A percentile compares a stretch with the other conserved stretches of the same genome.
phyloP scores from a whole-genome alignment of 2,797 vertebrate species.

The Sternarchorhynchus goeldii region DNA sequence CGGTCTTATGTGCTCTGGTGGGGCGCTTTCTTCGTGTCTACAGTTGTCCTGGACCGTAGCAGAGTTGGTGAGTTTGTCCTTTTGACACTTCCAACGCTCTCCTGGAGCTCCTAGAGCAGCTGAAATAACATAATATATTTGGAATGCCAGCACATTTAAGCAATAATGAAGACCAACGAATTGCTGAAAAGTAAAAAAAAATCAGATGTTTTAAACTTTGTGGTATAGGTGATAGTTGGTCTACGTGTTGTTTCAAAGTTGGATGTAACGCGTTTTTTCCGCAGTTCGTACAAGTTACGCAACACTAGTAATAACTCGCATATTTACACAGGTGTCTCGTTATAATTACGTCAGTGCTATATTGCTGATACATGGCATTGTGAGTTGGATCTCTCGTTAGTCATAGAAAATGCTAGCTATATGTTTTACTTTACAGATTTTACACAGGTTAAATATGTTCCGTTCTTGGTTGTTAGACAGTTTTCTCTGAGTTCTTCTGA shows the following conservation, averaged over 20 bases:
- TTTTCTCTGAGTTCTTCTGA: too few species aligned
- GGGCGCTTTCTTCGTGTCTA: slow-evolving; percentile 43
- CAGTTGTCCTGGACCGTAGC: slow-evolving; percentile 31
- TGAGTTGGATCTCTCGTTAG: too few species aligned
- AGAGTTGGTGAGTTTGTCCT: slow-evolving; percentile 50
- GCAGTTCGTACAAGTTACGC: slow-evolving; percentile 13
- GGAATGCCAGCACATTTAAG: not conserved
- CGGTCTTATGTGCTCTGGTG: slow-evolving; percentile 36
- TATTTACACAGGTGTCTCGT: slow-evolving; percentile 39
- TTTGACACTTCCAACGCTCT: slow-evolving; percentile 39
- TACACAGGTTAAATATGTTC: not conserved
- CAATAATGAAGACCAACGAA: not conserved
- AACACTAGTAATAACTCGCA: not conserved
- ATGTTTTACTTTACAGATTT: not conserved
- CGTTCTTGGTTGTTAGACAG: not conserved
- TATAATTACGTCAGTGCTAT: slow-evolving; percentile 1
- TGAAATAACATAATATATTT: not conserved
- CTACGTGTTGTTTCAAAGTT: slow-evolving; percentile 10
- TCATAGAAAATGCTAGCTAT: not conserved
- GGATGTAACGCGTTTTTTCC: not conserved
- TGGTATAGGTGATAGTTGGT: slow-evolving; percentile 17
- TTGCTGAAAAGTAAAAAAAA: not conserved
- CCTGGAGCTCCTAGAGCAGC: not conserved
- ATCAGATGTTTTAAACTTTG: not conserved
- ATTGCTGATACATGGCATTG: not conserved